These are phyloP conservation scores for Atlantisia rogersi DNA, from an alignment of 2,113 vertebrate species.

Conservation along the genomic window DNA sequence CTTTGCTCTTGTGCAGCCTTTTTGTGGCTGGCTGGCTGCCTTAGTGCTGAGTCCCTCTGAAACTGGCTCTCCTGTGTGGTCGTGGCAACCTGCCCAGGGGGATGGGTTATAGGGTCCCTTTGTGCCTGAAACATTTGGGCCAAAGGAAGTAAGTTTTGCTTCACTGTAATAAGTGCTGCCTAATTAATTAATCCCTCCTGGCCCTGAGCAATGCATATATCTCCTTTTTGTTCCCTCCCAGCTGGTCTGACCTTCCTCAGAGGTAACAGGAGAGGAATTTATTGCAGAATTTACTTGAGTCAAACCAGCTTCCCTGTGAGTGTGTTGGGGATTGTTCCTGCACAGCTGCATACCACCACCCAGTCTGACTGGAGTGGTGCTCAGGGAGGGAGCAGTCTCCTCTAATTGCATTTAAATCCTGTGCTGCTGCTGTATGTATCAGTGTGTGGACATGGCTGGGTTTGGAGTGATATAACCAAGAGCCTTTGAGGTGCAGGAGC, in stretches of 20 bases:
- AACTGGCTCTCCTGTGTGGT: not conserved
- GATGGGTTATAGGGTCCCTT: not conserved
- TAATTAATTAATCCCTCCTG: not conserved
- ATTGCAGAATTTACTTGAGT: not conserved
- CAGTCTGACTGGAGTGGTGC: not conserved
- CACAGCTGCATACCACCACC: not conserved
- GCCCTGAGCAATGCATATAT: not conserved
- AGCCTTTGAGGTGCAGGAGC: not conserved
- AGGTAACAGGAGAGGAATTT: not conserved
- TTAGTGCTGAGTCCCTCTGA: not conserved
- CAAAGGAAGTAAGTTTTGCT: not conserved
- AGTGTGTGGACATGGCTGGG: not conserved
- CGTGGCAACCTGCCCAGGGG: not conserved
- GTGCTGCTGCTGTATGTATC: not conserved
- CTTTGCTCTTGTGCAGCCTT: not conserved
- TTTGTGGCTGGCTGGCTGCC: not conserved
- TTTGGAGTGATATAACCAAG: not conserved
- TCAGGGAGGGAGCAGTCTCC: not conserved
- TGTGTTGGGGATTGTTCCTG: not conserved
- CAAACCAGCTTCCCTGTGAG: not conserved
- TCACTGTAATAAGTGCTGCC: not conserved
- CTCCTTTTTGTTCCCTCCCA: not conserved
- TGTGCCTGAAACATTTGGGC: not conserved
- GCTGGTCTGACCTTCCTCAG: not conserved
- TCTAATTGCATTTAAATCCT: not conserved